phyloP scores from a whole-genome alignment of 2,113 vertebrate genomes.

The Uria lomvia region DNA sequence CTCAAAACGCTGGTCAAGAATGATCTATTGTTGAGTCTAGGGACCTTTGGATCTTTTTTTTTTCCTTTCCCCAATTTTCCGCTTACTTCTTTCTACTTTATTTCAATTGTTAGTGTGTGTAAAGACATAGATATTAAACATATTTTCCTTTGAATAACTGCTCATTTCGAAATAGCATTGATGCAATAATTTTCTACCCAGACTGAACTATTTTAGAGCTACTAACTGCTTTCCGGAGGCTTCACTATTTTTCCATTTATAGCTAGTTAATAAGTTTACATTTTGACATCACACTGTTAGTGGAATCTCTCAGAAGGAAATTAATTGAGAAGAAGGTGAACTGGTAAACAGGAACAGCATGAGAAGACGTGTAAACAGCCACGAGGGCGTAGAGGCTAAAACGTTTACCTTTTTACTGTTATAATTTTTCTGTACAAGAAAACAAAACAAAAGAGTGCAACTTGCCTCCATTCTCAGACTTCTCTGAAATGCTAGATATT shows the following conservation, averaged over 20 bases:
- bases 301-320: not conserved
- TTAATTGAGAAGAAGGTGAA: not conserved
- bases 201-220: not conserved
- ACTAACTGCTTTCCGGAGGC: not conserved
- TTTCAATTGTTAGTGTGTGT: not conserved
- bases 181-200: not conserved
- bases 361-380: not conserved
- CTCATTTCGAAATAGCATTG: not conserved
- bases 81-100: not conserved
- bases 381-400: not conserved
- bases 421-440: not conserved
- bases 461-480: conserved; percentile 94
- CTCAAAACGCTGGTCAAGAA: not conserved
- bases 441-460: not conserved
- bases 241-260: not conserved
- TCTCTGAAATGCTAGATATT: conserved; percentile 91
- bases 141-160: not conserved
- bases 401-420: not conserved
- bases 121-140: not conserved
- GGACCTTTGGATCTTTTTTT: not conserved
- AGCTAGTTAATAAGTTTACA: not conserved
- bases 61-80: not conserved
- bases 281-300: not conserved
- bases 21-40: not conserved
- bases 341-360: not conserved